Base-by-base conservation (phyloP, 2,113 vertebrate genomes). In the Prolemur simus region DNA sequence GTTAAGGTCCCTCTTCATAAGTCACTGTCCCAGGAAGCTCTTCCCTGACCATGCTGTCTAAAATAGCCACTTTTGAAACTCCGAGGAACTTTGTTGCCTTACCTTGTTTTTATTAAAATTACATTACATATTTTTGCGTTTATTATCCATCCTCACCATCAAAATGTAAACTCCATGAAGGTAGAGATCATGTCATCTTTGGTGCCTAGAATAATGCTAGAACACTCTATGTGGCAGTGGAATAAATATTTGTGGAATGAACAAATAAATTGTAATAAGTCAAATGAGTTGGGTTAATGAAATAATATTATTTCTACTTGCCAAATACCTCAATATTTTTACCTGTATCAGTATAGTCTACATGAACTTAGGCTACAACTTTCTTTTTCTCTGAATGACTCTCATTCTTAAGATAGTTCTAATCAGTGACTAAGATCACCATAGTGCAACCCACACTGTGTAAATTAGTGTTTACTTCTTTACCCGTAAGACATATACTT, bases 401-500 rank as follows among this genome's bases (percentile, higher is more conserved):
- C 37, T 84, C 47, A 71, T 77, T 88, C 45, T 81, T 52, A 84
- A 81, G 25, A 77, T 63, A 85, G 25, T 58, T 91, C 60, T 71
- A 88, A 73, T 69, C 64, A 20, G 32, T 96, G 69, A 91, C 64
- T 96, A 89, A 87, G 45, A 81, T 87, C 78, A 39, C 5, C 64
- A 37, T 37, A 76, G 58, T 12, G 52, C 97, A 45, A 97, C 25
- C 96, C 89, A 96, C 27, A 45, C 52, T 92, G 87, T 91, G 60
- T 68, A 95, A 96, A 88, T 90, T 42, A 85, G 64, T 88, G 20
- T 95, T 97, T 94, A 66, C 42, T 94, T 84, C 47, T 76, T 80
- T 81, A 66, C 2, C 21, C 20, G 71, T 60, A 80, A 89, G 54
- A 85, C 58, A 87, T 60, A 68, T 23, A 74, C 69, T 96, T 95